Evolutionary conservation across 2,113 vertebrate species (phyloP).

Genomic region (Malaclemys terrapin): DNA sequence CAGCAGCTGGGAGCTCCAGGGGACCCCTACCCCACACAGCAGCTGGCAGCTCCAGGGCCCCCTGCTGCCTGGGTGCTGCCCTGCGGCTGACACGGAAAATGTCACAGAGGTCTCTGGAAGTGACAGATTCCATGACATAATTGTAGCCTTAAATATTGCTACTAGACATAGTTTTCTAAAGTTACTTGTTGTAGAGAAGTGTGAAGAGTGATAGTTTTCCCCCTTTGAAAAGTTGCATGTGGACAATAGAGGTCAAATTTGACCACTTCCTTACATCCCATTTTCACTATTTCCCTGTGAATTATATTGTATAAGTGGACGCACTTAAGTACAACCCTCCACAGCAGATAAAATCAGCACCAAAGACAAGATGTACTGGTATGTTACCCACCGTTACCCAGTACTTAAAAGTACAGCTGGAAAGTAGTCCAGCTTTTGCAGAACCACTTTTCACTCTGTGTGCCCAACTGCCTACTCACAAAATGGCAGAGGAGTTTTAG

Average conservation of each 20-base stretch:
- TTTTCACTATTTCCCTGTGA: background rate
- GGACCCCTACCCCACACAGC: too few species aligned
- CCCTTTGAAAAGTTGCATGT: background rate
- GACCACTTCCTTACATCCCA: accelerated
- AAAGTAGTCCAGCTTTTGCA: background rate
- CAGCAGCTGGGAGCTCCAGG: too few species aligned
- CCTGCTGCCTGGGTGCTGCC: too few species aligned
- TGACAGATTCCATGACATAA: too few species aligned
- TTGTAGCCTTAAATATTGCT: background rate
- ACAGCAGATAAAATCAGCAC: background rate
- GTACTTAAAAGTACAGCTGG: background rate
- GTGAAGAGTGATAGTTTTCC: background rate
- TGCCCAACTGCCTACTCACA: background rate
- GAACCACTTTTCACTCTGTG: background rate
- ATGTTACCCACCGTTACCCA: background rate
- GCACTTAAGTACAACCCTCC: background rate
- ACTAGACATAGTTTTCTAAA: background rate
- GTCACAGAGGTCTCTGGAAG: too few species aligned
- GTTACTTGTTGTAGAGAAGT: background rate
- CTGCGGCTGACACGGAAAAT: too few species aligned
- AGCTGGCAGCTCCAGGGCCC: too few species aligned
- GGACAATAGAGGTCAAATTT: background rate
- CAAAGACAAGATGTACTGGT: background rate
- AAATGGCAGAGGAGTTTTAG: background rate
- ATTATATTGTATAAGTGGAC: background rate